Evolutionary conservation across 1,140 invertebrate species (phyloP), one percentile per base, ranked within the genome.

Genomic region (Mamestra configurata): DNA sequence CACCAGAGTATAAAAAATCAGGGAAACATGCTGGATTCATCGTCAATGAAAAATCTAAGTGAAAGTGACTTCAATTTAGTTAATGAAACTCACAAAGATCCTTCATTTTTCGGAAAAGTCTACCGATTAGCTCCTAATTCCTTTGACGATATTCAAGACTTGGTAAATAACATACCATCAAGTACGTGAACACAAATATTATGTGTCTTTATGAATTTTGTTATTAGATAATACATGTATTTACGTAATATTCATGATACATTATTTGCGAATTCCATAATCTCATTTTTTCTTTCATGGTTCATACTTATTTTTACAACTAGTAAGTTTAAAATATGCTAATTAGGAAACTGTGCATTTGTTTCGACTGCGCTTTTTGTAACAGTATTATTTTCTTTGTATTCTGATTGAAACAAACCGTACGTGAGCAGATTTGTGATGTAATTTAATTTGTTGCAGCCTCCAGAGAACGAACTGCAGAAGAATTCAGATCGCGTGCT

Each of bases 381-480:
- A 55, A 53, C 18, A 18, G 59, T 40, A 64, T 22, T 40, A 64
- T 37, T 64, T 40, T 64, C 5, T 40, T 64, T 40, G 31, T 64
- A 20, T 20, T 18, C n/a, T 61, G 27, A 18, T 37, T 37, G 2
- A 37, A 35, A 61, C 51, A 59, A 22, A 66, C 76, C 64, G 10
- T 37, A 57, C 27, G 13, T 75, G 31, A 22, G 4, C 18, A 24
- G 53, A 80, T 24, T 49, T n/a, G 24, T 68, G 13, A 68, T 68
- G 15, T 40, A 4, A 27, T 68, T 27, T 49, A 24, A 43, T 75
- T 91, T 88, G 84, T 92, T 97, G 0, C 96, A 98, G 98, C 98
- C 98, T 86, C 98, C 98, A 80, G 98, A 99, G 95, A 99, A 98
- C 96, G 97, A 98, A 90, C 96, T 99, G 87, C 97, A 98, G 95